Evolutionary conservation across 2,113 vertebrate species (phyloP), one percentile per base, ranked within the genome.

Genomic region (Psilopogon haemacephalus): DNA sequence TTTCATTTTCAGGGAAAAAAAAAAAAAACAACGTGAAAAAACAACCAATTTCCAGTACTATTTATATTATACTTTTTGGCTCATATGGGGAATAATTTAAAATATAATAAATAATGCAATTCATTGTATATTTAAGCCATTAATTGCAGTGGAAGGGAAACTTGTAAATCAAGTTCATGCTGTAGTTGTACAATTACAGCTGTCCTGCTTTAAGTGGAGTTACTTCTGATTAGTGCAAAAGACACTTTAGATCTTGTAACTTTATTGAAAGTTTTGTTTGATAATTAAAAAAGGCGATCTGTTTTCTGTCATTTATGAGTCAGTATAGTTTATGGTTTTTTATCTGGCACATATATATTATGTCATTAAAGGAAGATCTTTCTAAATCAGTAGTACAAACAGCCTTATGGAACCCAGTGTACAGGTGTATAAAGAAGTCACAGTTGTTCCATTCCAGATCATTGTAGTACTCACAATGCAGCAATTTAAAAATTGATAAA

Each of bases 401-500:
- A 96, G 85, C 88, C 90, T 89, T 85, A 8, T 94, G 90, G 95
- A 96, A 94, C 69, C 68, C 94, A 58, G 70, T 86, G 89, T 92
- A 89, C 20, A 1, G 79, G 86, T 38, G 65, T 2, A 1, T 86
- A 93, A 87, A 95, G 77, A 97, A 90, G 84, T 93, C 88, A 95
- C 97, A 98, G 96, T 95, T 98, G 97, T 93, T 97, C 76, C 70
- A 23, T 96, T 97, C 97, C 94, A 96, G 95, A 78, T 96, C 67
- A 52, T 92, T 95, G 86, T 92, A 89, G 28, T 78, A 68, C 50
- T 95, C 60, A 97, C 91, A 97, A 90, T 94, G 85, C 63, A 91
- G 48, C 81, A 93, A 85, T 97, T 98, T 92, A 97, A 97, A 97
- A 96, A 97, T 97, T 97, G 95, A 97, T 96, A 96, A 72, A 94